Evolutionary conservation across 1,140 invertebrate species (phyloP), one percentile per base, ranked within the genome.

Genomic region (Drosophila pruinosa): DNA sequence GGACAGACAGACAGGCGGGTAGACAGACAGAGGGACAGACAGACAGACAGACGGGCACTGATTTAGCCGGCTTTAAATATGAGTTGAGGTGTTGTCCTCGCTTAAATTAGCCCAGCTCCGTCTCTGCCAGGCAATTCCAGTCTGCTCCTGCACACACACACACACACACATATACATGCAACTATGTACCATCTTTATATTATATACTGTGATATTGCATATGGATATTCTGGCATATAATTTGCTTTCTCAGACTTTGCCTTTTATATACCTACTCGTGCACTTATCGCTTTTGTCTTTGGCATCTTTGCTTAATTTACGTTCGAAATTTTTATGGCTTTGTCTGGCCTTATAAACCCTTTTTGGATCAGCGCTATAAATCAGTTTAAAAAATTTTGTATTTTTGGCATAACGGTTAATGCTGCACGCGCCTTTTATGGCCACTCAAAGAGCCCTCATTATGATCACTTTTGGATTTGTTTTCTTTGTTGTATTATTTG

Each of bases 31-130:
- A 39, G 1, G 15, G 41, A 57, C 43, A 58, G 48, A 59, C 70
- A 58, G 17, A 59, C 47, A 76, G 38, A 58, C 43, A 72, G 12
- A 31, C 14, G 14, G 50, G 56, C 59, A 52, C 75, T 89, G 85
- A 89, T 89, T 89, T 89, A 89, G 85, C 80, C 74, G 81, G 71
- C 74, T 85, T 89, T 89, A 86, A 81, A 89, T 89, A 78, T 89
- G 88, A 89, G 86, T 81, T 89, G 86, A 89, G 85, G 85, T 89
- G 85, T 89, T 86, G 85, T 89, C 85, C 85, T 89, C 85, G 86
- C 85, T 89, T 89, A 89, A 89, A 89, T 89, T 89, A 89, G 85
- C 86, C 75, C 62, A 59, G 72, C 64, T 83, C 58, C 57, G 70
- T 71, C 52, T 36, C 28, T 57, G 53, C 62, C 61, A n/a, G n/a